Evolutionary conservation across 2,113 vertebrate genomes (phyloP), one percentile per base, ranked within the genome.

Genomic region (Crypturellus undulatus): DNA sequence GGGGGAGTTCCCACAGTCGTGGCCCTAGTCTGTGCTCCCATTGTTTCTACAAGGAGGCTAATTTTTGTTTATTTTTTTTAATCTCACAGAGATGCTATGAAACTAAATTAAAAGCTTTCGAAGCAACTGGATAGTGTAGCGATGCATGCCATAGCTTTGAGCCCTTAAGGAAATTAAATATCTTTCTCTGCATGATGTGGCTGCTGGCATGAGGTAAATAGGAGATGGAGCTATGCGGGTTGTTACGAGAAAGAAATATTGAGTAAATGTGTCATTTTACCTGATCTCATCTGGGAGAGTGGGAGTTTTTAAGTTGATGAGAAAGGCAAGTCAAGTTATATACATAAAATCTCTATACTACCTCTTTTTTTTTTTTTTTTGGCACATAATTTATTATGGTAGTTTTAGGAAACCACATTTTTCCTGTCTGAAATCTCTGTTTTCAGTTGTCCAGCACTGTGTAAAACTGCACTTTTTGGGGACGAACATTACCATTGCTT

Each of bases 201-300:
- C 51, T 68, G 49, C 62, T 68, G 49, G 59, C 21, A 6, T 16
- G 69, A 62, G 47, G 26, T 9, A 45, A 26, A 42, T n/a, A 56
- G 60, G 60, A 80, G 47, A 9, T 5, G 15, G 62, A 43, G 17
- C 56, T 2, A 6, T 10, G 38, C 5, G 45, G 43, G 8, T 56
- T 10, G n/a, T 43, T 12, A 8, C 3, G 8, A 19, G 24, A 10
- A 28, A 28, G n/a, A 52, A 81, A 49, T 16, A 12, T 24, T 2
- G 26, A 45, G 17, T 52, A 28, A 15, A 22, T 17, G 26, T 30
- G 30, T 54, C 11, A 0, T 75, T 75, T 60, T n/a, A 24, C 47
- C 30, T 10, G 3, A 9, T 6, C 28, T 32, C 7, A 7, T n/a
- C 42, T n/a, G 70, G 60, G 38, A 26, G 73, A 34, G 0, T 7